Conservation (phyloP, 2,797 vertebrate genomes). For the Potorous gilbertii region DNA sequence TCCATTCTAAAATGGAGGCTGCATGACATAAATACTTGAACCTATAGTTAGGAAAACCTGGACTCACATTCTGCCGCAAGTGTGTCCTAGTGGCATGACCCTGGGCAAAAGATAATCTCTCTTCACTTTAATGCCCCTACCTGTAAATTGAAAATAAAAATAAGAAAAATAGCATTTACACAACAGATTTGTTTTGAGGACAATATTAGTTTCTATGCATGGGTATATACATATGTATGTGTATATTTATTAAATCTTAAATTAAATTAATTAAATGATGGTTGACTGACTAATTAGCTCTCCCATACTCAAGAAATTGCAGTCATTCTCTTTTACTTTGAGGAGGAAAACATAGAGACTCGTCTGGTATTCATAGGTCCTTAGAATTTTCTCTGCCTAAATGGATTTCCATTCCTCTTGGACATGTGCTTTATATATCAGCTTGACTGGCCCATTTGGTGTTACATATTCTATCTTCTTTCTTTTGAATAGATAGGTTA, state of each 20-base stretch:
- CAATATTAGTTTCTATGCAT: too few relatives aligned
- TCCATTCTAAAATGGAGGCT: conserved; percentile 27
- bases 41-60: too few relatives aligned
- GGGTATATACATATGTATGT: too few relatives aligned
- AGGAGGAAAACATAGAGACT: neutral
- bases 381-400: neutral
- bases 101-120: too few relatives aligned
- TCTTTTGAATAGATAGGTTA: neutral
- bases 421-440: neutral
- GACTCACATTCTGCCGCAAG: too few relatives aligned
- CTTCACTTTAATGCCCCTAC: too few relatives aligned
- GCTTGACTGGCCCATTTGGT: neutral
- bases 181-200: too few relatives aligned
- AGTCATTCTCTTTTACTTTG: neutral
- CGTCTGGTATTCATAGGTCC: neutral
- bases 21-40: too few relatives aligned
- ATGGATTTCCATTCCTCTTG: neutral
- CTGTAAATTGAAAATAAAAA: too few relatives aligned
- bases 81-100: too few relatives aligned
- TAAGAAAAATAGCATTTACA: too few relatives aligned
- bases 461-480: neutral
- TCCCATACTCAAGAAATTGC: neutral
- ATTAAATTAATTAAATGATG: neutral
- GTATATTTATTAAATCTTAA: too few relatives aligned
- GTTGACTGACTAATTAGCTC: neutral